These are phyloP conservation scores for Cephalopachus bancanus DNA, from an alignment of 2,797 vertebrate genomes.

Conservation along the genomic window DNA sequence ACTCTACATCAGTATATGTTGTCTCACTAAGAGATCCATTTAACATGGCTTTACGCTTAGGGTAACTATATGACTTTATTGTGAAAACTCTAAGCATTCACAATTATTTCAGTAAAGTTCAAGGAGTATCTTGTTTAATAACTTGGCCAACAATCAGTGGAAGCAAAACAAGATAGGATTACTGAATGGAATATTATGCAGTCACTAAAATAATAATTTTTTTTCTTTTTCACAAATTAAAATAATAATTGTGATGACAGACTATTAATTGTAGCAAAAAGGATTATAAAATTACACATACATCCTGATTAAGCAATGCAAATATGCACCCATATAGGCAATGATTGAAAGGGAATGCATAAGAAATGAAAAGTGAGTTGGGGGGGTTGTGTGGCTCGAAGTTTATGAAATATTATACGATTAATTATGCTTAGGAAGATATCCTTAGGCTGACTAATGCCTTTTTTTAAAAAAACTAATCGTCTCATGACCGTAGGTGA, in stretches of 20 bases:
- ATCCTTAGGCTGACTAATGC: background rate
- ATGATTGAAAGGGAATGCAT: background rate
- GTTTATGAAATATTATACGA: background rate
- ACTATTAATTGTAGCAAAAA: too few species aligned
- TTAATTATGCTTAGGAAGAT: constrained; percentile 12
- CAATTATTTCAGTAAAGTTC: constrained; percentile 6
- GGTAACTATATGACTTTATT: background rate
- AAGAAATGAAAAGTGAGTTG: background rate
- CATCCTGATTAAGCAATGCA: background rate
- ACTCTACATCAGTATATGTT: background rate
- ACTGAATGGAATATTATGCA: background rate
- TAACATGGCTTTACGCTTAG: background rate
- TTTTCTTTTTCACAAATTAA: background rate
- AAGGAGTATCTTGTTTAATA: constrained; percentile 15
- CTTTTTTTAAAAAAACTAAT: background rate
- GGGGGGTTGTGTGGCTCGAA: background rate
- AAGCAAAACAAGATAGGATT: background rate
- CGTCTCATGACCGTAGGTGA: background rate
- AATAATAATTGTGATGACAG: background rate
- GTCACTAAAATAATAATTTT: constrained; percentile 38
- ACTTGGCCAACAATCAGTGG: background rate
- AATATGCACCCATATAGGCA: background rate
- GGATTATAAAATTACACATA: background rate
- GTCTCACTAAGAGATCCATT: background rate
- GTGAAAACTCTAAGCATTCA: constrained; percentile 3